Evolutionary conservation across 2,113 vertebrate species (phyloP), one percentile per base, ranked within the genome.

Genomic region (Pollachius pollachius): DNA sequence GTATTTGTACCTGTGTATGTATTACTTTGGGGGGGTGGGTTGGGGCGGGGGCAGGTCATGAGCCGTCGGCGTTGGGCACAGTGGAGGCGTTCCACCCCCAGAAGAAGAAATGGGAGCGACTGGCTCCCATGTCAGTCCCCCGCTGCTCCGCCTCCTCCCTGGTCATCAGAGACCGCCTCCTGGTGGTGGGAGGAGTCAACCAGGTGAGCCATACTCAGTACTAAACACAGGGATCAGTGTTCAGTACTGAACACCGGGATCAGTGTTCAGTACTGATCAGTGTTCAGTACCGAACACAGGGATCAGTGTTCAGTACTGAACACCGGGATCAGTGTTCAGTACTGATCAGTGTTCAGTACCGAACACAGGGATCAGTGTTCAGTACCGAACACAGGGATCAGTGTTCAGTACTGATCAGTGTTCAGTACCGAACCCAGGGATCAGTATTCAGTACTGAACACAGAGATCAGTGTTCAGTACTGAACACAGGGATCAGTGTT

Each of bases 81-180:
- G 92, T 92, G 0, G 96, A 99, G 76, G 95, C 95, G 0, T 96
- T 97, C 82, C 94, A 99, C 77, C 95, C 96, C 0, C 92, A 92
- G 71, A 98, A 92, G 84, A 97, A 92, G 82, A 96, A 94, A 72
- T 99, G 97, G 97, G 97, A 99, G 85, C 87, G 21, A 23, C 73
- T 98, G 57, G 93, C 95, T 0, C 86, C 96, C 23, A 97, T 99
- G 97, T 92, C 89, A 64, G 95, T 94, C 0, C 96, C 97, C 0
- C 94, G 97, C 82, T 99, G 97, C 8, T 95, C 97, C 61, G 94
- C 95, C 73, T 96, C 97, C 86, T 94, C 92, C 89, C 94, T 98
- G 0, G 85, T 95, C 16, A 77, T 98, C 70, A 91, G 90, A 81
- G 94, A 95, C 82, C 95, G 96, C 67, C 94, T 99, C 71, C 90